Conservation (phyloP, 2,113 vertebrate species). For the Prinia subflava region DNA sequence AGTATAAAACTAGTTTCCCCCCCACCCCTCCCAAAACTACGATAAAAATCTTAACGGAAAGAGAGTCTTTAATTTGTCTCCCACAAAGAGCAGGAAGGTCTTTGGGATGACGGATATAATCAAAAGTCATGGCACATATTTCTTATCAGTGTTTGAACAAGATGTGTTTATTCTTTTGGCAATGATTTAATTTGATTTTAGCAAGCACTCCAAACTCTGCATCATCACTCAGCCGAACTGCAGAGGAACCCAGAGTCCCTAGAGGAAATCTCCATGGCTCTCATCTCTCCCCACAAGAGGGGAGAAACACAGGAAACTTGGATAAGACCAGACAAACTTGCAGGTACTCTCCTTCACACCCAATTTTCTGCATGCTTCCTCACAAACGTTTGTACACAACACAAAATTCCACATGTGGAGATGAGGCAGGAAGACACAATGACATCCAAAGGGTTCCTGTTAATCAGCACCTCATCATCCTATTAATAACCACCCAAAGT, state of each 20-base stretch:
- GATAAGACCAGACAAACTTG: background rate
- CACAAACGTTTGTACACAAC: background rate
- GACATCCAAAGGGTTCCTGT: background rate
- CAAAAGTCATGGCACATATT: background rate
- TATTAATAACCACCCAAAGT: background rate
- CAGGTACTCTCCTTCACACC: background rate
- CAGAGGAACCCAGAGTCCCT: background rate
- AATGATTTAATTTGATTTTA: slow-evolving; percentile 27
- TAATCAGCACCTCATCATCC: background rate
- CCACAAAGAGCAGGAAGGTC: slow-evolving; percentile 1
- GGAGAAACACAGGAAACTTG: background rate
- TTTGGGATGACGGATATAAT: background rate
- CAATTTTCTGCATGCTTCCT: background rate
- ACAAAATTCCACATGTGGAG: background rate
- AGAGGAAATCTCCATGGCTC: background rate
- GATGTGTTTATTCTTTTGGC: background rate
- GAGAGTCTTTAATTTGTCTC: background rate
- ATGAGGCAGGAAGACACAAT: background rate
- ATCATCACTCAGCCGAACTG: background rate
- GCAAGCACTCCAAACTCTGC: background rate
- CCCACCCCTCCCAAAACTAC: background rate
- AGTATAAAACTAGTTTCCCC: background rate
- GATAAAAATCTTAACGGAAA: slow-evolving; percentile 44
- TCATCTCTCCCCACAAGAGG: background rate
- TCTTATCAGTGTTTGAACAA: slow-evolving; percentile 37